Percentiles rank a stretch among this genome's conserved stretches.
These are phyloP conservation scores for Nycticorax nycticorax DNA, from an alignment of 2,113 vertebrate genomes.

Conservation along the genomic window DNA sequence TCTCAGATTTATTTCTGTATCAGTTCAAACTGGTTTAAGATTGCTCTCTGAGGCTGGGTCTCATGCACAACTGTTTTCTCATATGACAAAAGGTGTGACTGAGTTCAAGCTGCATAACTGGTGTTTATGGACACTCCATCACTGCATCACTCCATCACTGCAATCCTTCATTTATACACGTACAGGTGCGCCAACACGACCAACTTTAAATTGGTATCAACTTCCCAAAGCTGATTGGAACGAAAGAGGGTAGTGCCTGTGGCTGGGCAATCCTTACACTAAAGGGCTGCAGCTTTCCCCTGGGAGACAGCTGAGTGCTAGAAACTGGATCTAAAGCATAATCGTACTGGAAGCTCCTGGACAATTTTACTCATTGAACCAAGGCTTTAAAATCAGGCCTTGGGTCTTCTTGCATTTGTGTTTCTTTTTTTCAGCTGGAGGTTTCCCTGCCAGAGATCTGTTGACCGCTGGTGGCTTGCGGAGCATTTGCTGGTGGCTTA, in stretches of 20 bases:
- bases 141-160: constrained; percentile 12
- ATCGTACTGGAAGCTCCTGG: background rate
- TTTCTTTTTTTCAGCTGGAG: background rate
- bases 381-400: background rate
- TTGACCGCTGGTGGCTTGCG: background rate
- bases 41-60: background rate
- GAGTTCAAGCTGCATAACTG: background rate
- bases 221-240: background rate
- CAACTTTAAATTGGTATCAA: background rate
- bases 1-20: background rate
- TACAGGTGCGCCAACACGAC: accelerated
- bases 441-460: background rate
- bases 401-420: background rate
- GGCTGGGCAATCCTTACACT: background rate
- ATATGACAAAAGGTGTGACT: constrained; percentile 25
- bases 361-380: background rate
- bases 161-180: background rate
- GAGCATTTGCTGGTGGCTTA: background rate
- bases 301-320: background rate
- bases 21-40: background rate
- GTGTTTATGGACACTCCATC: constrained; percentile 21
- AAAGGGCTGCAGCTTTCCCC: background rate
- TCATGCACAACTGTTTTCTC: background rate
- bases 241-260: background rate
- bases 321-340: background rate